phyloP scores from a whole-genome alignment of 2,797 vertebrate genomes.

The Avahi laniger region DNA sequence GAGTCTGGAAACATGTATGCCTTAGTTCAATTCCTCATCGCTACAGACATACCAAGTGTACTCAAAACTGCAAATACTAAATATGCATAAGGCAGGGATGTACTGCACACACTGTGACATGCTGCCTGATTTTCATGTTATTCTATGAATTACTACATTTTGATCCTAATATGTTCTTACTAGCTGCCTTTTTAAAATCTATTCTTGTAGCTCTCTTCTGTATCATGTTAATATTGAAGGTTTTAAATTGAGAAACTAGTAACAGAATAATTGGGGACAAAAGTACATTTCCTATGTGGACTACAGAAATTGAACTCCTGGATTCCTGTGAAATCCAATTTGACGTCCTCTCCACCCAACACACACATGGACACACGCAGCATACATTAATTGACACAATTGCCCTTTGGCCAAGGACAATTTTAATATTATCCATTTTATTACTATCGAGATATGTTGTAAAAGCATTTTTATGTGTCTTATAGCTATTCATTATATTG shows the following conservation, averaged over 20 bases:
- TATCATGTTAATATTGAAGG: neutral
- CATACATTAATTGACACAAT: neutral
- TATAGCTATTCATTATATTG: neutral
- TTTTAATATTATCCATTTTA: neutral
- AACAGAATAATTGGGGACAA: neutral
- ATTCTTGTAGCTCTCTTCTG: neutral
- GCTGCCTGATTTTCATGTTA: neutral
- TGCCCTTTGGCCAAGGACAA: neutral
- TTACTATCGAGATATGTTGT: neutral
- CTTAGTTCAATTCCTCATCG: neutral
- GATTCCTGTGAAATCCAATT: neutral
- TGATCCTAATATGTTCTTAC: neutral
- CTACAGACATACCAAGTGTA: neutral
- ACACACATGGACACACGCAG: neutral
- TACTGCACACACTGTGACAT: neutral
- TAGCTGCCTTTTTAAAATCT: constrained; percentile 26
- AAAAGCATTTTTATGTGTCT: neutral
- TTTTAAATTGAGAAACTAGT: neutral
- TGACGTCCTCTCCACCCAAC: neutral
- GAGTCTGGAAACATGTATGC: neutral
- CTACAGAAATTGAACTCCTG: neutral
- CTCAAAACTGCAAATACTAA: neutral
- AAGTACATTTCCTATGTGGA: neutral
- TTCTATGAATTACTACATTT: constrained; percentile 13
- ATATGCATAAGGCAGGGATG: neutral